Conservation (phyloP, 2,113 vertebrate genomes). For the Bujurquina vittata region DNA sequence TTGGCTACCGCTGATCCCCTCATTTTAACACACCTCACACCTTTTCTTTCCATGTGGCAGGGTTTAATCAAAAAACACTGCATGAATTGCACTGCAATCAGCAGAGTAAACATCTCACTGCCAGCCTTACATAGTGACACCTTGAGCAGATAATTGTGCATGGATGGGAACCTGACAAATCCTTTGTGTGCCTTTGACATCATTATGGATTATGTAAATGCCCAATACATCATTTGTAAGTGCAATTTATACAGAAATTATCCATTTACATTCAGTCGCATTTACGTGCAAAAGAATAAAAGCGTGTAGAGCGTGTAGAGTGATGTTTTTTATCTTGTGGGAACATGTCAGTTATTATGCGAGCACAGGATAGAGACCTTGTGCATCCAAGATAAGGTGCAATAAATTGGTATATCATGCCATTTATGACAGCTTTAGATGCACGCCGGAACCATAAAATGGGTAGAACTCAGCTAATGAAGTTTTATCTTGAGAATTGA, state of each 20-base stretch:
- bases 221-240: background rate
- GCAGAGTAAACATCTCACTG: conserved; percentile 48
- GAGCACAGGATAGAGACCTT: background rate
- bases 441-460: background rate
- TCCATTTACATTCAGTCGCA: background rate
- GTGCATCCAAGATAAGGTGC: background rate
- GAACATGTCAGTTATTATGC: background rate
- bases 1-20: conserved; percentile 20
- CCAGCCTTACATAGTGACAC: background rate
- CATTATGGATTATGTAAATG: background rate
- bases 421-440: background rate
- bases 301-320: background rate
- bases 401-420: background rate
- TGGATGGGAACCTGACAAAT: conserved; percentile 24
- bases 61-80: conserved; percentile 50
- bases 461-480: background rate
- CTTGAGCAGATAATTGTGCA: conserved; percentile 27
- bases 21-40: conserved; percentile 38
- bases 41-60: conserved; percentile 22
- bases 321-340: background rate
- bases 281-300: background rate
- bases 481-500: no score
- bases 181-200: conserved; percentile 19
- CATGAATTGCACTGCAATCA: conserved; percentile 51
- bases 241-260: background rate